Conservation (phyloP, 2,113 vertebrate species). For the Oreochromis tanganicae region DNA sequence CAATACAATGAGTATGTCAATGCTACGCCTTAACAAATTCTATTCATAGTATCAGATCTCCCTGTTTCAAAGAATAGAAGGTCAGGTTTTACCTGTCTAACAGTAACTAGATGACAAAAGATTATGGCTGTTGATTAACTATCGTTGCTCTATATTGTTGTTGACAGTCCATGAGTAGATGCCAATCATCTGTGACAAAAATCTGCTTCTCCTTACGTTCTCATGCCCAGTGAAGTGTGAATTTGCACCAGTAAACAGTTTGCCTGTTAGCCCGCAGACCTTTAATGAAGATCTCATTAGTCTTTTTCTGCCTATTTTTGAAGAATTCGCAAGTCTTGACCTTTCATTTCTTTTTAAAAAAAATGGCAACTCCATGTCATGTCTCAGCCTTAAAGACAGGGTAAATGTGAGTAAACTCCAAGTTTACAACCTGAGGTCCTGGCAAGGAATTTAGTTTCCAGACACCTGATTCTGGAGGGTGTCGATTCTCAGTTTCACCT, state of each 20-base stretch:
- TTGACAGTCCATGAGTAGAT: background rate
- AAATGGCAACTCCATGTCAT: background rate
- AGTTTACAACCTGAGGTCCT: background rate
- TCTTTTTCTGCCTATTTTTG: background rate
- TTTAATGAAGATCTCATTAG: background rate
- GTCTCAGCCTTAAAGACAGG: background rate
- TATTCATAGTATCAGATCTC: fast-evolving
- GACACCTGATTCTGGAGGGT: background rate
- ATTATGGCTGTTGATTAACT: background rate
- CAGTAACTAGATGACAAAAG: background rate
- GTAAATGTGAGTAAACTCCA: background rate
- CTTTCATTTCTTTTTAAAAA: background rate
- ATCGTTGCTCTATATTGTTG: background rate
- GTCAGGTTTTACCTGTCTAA: background rate
- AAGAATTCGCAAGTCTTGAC: background rate
- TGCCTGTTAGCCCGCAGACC: background rate
- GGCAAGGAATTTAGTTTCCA: background rate
- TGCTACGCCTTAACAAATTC: background rate
- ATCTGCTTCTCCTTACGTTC: background rate
- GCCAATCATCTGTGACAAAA: background rate
- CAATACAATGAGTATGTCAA: background rate
- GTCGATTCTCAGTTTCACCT: background rate
- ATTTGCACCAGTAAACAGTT: background rate
- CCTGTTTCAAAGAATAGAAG: background rate
- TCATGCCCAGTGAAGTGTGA: background rate